A percentile compares a stretch with the other conserved stretches of the same genome.
Evolutionary conservation across 2,888 invertebrate genomes (phyloP).

Genomic region (Drosophila putrida): DNA sequence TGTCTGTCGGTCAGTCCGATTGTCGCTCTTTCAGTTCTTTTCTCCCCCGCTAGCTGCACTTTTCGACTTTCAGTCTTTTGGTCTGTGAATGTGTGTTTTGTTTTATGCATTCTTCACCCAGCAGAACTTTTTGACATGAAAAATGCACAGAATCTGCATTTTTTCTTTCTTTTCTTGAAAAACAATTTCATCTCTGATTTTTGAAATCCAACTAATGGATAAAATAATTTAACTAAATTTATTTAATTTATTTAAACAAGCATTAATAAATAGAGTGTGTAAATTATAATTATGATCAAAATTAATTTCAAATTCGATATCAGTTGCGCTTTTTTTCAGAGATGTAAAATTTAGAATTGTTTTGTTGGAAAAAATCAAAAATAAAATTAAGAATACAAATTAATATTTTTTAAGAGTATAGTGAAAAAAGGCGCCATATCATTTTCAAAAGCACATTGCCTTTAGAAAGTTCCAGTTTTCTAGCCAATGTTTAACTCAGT

Average conservation of each 20-base stretch:
- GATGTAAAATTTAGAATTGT: too few relatives aligned
- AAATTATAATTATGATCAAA: not conserved
- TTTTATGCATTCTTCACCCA: conserved; percentile 12
- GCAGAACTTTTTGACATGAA: conserved; percentile 12
- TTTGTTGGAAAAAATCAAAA: too few relatives aligned
- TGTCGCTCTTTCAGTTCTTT: conserved; percentile 15
- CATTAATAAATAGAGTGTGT: not conserved
- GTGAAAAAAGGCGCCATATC: too few relatives aligned
- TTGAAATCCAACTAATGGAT: too few relatives aligned
- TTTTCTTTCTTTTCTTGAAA: not conserved
- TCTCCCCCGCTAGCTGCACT: conserved; percentile 31
- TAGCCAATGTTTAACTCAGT: too few relatives aligned
- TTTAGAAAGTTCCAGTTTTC: not conserved
- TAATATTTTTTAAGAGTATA: too few relatives aligned
- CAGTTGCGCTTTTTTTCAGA: too few relatives aligned
- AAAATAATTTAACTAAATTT: not conserved
- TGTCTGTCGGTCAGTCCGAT: conserved; percentile 17
- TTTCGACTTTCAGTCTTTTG: conserved; percentile 7
- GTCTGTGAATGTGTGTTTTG: conserved; percentile 8
- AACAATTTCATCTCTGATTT: too few relatives aligned
- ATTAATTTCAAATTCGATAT: too few relatives aligned
- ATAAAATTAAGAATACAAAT: too few relatives aligned
- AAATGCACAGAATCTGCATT: conserved; percentile 3
- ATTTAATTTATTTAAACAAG: not conserved
- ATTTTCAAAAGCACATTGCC: not conserved